Percentiles rank a stretch among this genome's conserved stretches.
phyloP scores from a whole-genome alignment of 2,888 invertebrate species.

The Leptinotarsa rubiginosa region DNA sequence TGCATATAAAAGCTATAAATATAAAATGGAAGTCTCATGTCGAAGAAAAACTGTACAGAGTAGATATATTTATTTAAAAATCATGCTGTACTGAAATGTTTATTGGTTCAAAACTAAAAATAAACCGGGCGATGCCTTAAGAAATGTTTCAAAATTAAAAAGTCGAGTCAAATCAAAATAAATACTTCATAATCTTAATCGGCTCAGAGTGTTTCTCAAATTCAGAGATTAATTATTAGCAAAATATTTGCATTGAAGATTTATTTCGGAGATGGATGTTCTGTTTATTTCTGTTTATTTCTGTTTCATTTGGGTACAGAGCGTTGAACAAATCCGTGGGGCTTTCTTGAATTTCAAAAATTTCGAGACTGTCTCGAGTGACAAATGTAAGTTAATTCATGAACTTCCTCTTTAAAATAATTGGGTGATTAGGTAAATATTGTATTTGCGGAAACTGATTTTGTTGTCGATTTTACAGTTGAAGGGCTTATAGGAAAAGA shows the following conservation, averaged over 20 bases:
- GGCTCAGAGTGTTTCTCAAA: conserved; percentile 40
- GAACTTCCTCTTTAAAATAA: too few relatives aligned
- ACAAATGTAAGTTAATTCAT: neutral
- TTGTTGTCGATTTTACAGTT: too few relatives aligned
- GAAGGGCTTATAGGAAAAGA: too few relatives aligned
- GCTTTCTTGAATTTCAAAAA: neutral
- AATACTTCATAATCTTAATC: conserved; percentile 57
- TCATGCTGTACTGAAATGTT: conserved; percentile 58
- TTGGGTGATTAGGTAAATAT: too few relatives aligned
- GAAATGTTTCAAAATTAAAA: conserved; percentile 56
- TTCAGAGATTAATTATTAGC: conserved; percentile 48
- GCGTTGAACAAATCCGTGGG: neutral
- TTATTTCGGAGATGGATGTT: conserved; percentile 29
- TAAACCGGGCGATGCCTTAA: conserved; percentile 50
- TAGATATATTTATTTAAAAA: conserved; percentile 58
- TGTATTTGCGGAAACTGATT: too few relatives aligned
- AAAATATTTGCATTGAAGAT: conserved; percentile 44
- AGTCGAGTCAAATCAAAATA: conserved; percentile 56
- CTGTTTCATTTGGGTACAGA: neutral
- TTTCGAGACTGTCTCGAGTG: neutral
- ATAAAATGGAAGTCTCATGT: conserved; percentile 50
- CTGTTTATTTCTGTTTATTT: conserved; percentile 37
- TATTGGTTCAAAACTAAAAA: conserved; percentile 58
- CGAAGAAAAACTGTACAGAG: conserved; percentile 49
- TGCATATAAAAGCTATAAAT: conserved; percentile 46